Base-by-base conservation (phyloP, 2,888 invertebrate species). In the Hemithea aestivaria region DNA sequence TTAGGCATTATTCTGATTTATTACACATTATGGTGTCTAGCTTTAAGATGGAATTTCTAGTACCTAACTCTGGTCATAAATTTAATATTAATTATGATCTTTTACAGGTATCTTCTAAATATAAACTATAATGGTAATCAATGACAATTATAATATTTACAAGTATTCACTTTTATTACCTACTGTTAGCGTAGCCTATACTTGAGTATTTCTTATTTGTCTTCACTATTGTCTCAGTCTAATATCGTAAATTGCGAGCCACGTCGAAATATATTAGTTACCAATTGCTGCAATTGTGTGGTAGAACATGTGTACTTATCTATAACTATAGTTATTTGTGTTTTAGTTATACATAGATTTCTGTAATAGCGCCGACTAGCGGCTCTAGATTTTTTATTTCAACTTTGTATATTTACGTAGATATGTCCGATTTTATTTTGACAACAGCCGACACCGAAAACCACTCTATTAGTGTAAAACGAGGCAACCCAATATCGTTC, bases 351-450 rank as follows among this genome's bases (percentile, higher is more conserved):
- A 48, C 26, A 66, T 82, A 84, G 74, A 62, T 32, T 59, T 69
- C 62, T 61, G 63, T 66, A 63, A 62, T 73, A 72, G 72, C 43
- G 58, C 82, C 82, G 83, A 62, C 9, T 85, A 85, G 84, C 83
- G 84, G 82, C 58, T 35, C 53, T 83, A 81, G 77, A 45, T 45
- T 62, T 73, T 73, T 76, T 67, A 58, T 75, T 78, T 74, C 43
- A 41, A 62, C 45, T 66, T 68, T 62, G 65, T 61, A 57, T 47
- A 61, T 62, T 60, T 52, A 58, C 53, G 79, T 83, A 84, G 82
- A 58, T 49, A 55, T 55, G 55, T 62, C 65, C 60, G 63, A 66
- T 59, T 62, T 39, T 64, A 53, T 63, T 63, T 66, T 65, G 54
- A 2, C 51, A 53, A 59, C 54, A 62, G 11, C 26, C 26, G 44